Evolutionary conservation across 2,797 vertebrate genomes (phyloP).

Genomic region (Spheniscus humboldti): DNA sequence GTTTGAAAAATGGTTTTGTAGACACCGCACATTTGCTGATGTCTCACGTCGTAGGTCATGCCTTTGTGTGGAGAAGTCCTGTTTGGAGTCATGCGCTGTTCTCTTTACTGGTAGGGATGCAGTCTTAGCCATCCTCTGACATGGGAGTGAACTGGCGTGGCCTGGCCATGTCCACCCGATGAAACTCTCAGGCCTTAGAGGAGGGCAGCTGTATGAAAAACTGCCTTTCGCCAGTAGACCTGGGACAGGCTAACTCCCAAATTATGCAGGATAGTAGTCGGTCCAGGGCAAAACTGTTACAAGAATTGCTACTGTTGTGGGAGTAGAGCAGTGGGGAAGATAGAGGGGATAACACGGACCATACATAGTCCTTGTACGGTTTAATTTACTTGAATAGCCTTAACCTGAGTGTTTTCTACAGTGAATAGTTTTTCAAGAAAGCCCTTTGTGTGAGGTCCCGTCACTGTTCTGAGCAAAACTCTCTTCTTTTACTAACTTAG

Average conservation of each 20-base stretch:
- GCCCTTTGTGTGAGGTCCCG: background rate
- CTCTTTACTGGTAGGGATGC: background rate
- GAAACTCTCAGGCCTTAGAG: background rate
- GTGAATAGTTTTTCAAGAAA: background rate
- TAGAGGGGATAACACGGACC: background rate
- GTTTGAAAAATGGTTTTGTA: background rate
- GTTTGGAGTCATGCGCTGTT: background rate
- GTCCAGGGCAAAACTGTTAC: background rate
- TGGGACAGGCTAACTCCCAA: background rate
- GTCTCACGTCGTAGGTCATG: rapidly evolving
- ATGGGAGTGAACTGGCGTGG: background rate
- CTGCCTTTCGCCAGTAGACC: background rate
- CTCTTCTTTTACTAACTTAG: background rate
- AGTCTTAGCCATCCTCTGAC: background rate
- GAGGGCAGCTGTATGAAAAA: background rate
- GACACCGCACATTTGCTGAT: background rate
- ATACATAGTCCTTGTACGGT: background rate
- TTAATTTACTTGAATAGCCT: background rate
- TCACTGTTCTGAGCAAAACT: background rate
- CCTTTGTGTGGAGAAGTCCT: background rate
- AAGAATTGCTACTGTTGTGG: background rate
- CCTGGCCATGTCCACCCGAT: rapidly evolving
- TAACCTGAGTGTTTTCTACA: background rate
- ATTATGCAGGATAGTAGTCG: too few relatives aligned
- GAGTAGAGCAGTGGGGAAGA: background rate